phyloP scores from a whole-genome alignment of 2,113 vertebrate genomes.

The Paralichthys olivaceus region DNA sequence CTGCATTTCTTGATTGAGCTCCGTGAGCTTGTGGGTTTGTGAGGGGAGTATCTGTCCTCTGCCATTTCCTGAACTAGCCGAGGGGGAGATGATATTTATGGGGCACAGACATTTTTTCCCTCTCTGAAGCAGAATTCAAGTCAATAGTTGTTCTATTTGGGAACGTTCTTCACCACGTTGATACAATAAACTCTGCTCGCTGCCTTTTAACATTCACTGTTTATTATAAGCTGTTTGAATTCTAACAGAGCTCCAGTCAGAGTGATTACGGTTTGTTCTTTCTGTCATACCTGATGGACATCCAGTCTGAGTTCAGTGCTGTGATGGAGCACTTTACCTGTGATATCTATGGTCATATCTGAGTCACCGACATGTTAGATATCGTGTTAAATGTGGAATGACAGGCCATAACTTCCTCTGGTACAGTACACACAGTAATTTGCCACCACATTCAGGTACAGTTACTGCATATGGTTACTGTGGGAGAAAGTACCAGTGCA shows the following conservation, averaged over 20 bases:
- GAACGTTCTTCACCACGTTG: conserved; percentile 21
- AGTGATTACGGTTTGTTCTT: conserved; percentile 1
- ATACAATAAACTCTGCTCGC: conserved; percentile 58
- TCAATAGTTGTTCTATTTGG: conserved; percentile 55
- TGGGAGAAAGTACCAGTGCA: conserved; percentile 11
- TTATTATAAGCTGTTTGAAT: conserved; percentile 14
- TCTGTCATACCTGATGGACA: neutral
- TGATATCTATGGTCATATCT: conserved; percentile 15
- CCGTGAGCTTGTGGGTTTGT: conserved; percentile 45
- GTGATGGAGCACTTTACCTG: neutral
- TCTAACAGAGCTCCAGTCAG: conserved; percentile 12
- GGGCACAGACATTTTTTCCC: conserved; percentile 7
- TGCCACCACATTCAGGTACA: conserved; percentile 23
- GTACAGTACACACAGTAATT: conserved; percentile 13
- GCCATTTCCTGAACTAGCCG: conserved; percentile 69
- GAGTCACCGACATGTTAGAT: conserved; percentile 26
- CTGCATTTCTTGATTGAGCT: conserved; percentile 24
- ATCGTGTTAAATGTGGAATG: conserved; percentile 25
- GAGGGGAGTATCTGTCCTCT: conserved; percentile 64
- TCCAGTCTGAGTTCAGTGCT: neutral
- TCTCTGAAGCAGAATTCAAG: conserved; percentile 39
- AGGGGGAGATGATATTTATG: conserved; percentile 61
- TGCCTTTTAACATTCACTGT: conserved; percentile 24
- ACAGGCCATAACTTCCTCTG: conserved; percentile 22
- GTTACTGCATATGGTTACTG: neutral